Percentiles rank a stretch among this genome's conserved stretches.
These are phyloP conservation scores for Sinohyriopsis cumingii DNA, from an alignment of 2,888 invertebrate species.

Conservation along the genomic window DNA sequence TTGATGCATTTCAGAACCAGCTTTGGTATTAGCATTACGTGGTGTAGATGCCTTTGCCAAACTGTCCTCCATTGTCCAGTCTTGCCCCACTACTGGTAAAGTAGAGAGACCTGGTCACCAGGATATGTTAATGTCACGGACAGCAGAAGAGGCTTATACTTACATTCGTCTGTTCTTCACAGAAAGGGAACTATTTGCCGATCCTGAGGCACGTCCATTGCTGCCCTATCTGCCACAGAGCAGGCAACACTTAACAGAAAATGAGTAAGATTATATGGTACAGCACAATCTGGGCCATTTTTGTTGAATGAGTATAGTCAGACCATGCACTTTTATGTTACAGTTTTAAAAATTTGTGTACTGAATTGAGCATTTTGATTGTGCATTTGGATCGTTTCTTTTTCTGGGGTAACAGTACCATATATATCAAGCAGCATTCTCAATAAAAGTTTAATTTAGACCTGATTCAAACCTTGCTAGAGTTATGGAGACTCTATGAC, in stretches of 20 bases:
- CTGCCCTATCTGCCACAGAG: conserved; percentile 53
- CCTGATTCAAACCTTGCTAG: no score
- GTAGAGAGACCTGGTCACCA: conserved; percentile 27
- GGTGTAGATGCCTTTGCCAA: conserved; percentile 61
- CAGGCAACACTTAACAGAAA: not conserved
- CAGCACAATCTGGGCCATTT: not conserved
- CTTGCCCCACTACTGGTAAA: conserved; percentile 17
- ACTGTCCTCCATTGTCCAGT: conserved; percentile 44
- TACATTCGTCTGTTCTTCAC: conserved; percentile 62
- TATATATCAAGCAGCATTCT: no score
- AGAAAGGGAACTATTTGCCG: conserved; percentile 61
- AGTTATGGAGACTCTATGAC: no score
- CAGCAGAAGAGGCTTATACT: conserved; percentile 60
- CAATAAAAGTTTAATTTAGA: no score
- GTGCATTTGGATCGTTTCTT: no score
- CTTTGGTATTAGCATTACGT: conserved; percentile 59
- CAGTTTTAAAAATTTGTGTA: no score
- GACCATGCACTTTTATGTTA: no score
- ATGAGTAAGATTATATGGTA: not conserved
- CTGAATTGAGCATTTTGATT: no score
- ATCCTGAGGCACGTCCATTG: conserved; percentile 53
- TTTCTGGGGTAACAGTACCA: no score
- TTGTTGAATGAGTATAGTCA: not conserved
- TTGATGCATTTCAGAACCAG: conserved; percentile 55
- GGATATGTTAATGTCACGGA: conserved; percentile 60